Conservation (phyloP, 2,888 invertebrate genomes). For the Orchesella flavescens region DNA sequence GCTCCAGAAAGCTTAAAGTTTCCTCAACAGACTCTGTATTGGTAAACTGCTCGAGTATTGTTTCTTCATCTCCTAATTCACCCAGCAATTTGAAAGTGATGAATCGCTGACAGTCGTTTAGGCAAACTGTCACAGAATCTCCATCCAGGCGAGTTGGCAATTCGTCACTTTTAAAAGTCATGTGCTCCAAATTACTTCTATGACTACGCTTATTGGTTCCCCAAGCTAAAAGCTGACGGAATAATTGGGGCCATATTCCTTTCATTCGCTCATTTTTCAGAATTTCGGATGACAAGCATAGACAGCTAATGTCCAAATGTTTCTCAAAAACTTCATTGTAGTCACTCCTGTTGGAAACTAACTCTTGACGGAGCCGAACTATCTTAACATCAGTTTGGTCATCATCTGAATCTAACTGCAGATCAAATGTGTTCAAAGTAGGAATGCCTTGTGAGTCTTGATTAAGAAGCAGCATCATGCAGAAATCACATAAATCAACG, state of each 20-base stretch:
- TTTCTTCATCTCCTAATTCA: conserved; percentile 64
- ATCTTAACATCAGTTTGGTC: conserved; percentile 18
- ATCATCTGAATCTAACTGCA: conserved; percentile 1
- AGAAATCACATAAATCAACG: conserved; percentile 57
- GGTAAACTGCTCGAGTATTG: conserved; percentile 61
- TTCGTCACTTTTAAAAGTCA: conserved; percentile 41
- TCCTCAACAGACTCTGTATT: conserved; percentile 49
- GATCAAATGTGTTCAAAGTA: conserved; percentile 46
- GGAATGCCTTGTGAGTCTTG: conserved; percentile 29
- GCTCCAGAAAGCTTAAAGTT: conserved; percentile 63
- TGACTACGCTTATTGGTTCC: conserved; percentile 36
- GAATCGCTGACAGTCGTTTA: conserved; percentile 52
- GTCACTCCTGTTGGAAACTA: conserved; percentile 24
- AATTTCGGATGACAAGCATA: conserved; percentile 13
- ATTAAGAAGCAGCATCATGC: conserved; percentile 54
- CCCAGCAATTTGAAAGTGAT: conserved; percentile 65
- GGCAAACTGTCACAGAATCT: conserved; percentile 24
- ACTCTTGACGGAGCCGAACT: conserved; percentile 26
- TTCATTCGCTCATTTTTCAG: conserved; percentile 47
- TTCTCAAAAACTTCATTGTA: conserved; percentile 46
- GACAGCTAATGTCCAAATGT: conserved; percentile 29
- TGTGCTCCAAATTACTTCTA: neutral
- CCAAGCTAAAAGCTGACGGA: conserved; percentile 52
- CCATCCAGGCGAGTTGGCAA: conserved; percentile 37
- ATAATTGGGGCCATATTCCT: conserved; percentile 28